Evolutionary conservation across 2,797 vertebrate genomes (phyloP), one percentile per base, ranked within the genome.

Genomic region (Lagocephalus sceleratus): DNA sequence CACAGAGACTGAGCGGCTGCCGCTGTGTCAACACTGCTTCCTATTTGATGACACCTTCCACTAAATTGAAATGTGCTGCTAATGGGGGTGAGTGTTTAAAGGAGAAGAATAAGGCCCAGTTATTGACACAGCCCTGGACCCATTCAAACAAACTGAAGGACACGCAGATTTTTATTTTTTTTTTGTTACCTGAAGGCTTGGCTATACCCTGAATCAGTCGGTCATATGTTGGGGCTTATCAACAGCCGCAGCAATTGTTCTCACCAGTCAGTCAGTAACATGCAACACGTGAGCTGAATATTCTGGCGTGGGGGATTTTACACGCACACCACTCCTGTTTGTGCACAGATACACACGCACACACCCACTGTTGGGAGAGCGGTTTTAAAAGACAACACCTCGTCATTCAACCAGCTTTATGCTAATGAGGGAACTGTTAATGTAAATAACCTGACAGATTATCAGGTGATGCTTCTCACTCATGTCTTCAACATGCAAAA

Each of bases 41-140:
- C 77, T 74, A 52, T 82, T 83, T 76, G 77, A 88, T 66, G 73
- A 90, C 90, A 91, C 90, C 88, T 92, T 78, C 21, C 60, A 63
- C 81, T 78, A 84, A 84, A 90, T 81, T 85, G 81, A 85, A 90
- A 90, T 84, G 83, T 72, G 46, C 76, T 73, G 79, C 78, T 72
- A 87, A 82, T 74, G 58, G 79, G 47, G 80, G 65, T 45, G 83
- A 87, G 82, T 75, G 87, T 90, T 93, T 89, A 83, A 83, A 83
- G 73, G 53, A 69, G 73, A 53, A 70, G 85, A 88, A 88, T 79
- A 66, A 86, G 87, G 43, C 66, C n/a, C 3, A 73, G 85, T 82
- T 82, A 89, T 84, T 71, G 54, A 69, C 32, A 40, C 68, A 71
- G 71, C 8, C 66, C 81, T 89, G 87, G 88, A 83, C 80, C 82